phyloP scores from a whole-genome alignment of 1,140 invertebrate genomes.

The Orius insidiosus region DNA sequence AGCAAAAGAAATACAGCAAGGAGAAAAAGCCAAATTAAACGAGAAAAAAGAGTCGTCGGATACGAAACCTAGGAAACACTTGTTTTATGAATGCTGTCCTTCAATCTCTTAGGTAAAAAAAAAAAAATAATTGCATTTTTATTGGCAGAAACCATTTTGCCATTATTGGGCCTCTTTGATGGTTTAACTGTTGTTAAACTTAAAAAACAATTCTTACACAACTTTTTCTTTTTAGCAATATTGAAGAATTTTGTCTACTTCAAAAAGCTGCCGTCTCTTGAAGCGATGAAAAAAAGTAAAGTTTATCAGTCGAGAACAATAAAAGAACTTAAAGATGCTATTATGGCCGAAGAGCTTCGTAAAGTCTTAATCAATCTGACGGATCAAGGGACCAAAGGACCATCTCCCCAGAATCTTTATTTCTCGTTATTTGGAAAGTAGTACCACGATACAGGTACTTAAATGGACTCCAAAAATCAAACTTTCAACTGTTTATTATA shows the following conservation, averaged over 20 bases:
- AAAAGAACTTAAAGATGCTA: constrained; percentile 43
- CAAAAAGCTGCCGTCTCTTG: constrained; percentile 56
- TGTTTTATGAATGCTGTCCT: constrained; percentile 81
- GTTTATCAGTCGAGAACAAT: constrained; percentile 43
- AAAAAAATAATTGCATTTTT: no score
- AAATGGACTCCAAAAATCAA: not conserved
- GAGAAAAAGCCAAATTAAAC: constrained; percentile 25
- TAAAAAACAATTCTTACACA: not conserved
- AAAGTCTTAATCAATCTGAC: constrained; percentile 59
- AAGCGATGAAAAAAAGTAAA: constrained; percentile 34
- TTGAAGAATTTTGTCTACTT: constrained; percentile 72
- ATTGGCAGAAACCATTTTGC: no score
- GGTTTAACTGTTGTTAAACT: no score
- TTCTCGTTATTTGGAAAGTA: constrained; percentile 71
- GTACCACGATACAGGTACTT: constrained; percentile 54
- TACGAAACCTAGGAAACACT: constrained; percentile 71
- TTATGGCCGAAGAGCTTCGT: constrained; percentile 59
- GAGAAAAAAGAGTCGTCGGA: constrained; percentile 51
- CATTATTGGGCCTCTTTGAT: no score
- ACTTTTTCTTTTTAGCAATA: constrained; percentile 40
- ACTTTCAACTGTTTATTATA: constrained; percentile 21
- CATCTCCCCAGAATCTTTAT: constrained; percentile 65
- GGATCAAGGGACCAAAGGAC: constrained; percentile 50
- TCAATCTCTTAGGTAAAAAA: constrained; percentile 57
- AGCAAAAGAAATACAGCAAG: not conserved